These are phyloP conservation scores for Limnephilus auricula DNA, from an alignment of 2,888 invertebrate genomes.

Conservation along the genomic window DNA sequence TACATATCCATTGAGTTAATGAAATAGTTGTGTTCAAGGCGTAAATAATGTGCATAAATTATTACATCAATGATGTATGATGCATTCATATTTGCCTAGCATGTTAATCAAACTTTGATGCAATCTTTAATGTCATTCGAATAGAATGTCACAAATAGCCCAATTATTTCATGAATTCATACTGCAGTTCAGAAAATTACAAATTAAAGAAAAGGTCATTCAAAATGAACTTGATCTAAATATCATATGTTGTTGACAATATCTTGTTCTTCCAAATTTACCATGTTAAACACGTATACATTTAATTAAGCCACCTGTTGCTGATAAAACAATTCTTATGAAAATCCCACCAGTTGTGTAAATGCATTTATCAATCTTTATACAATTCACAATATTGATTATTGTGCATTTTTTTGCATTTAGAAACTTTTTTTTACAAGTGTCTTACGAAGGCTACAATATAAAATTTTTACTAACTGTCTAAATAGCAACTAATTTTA, in stretches of 20 bases:
- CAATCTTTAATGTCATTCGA: background rate
- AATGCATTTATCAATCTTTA: background rate
- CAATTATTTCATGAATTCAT: too few species aligned
- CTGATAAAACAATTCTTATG: background rate
- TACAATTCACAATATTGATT: background rate
- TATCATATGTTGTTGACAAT: background rate
- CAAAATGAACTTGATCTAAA: background rate
- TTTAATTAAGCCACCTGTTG: background rate
- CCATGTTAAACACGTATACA: background rate
- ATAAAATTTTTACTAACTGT: background rate
- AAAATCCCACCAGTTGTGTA: background rate
- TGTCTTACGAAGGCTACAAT: background rate
- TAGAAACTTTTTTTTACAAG: background rate
- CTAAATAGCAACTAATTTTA: background rate
- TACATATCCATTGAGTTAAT: too few species aligned
- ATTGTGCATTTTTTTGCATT: background rate
- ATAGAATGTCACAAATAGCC: background rate
- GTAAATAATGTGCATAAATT: background rate
- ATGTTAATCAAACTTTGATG: background rate
- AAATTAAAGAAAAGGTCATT: background rate
- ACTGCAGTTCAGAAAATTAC: too few species aligned
- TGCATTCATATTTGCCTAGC: background rate
- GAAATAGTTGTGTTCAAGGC: background rate
- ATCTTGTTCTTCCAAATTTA: slow-evolving; percentile 7
- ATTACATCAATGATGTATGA: background rate